Base-by-base conservation (phyloP, 2,888 invertebrate species). In the Hirtodrosophila duncani region DNA sequence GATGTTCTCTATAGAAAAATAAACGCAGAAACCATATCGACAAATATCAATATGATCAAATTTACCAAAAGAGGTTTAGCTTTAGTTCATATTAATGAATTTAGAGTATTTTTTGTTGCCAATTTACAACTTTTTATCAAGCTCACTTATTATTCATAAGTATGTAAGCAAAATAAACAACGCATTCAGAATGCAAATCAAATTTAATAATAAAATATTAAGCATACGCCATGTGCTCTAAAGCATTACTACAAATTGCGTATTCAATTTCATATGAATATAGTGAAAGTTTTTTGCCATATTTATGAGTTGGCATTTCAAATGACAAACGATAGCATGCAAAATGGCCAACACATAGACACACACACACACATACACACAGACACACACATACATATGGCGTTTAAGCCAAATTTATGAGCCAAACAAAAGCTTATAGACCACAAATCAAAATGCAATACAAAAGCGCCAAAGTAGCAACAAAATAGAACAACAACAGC, bases 371-470 rank as follows among this genome's bases (percentile, higher is more conserved):
- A 42, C 13, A 24, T 4, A 42, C 8, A 33, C 14, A 31, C 23
- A 36, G 1, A 16, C 17, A 18, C 2, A 4, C 16, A 27, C 16
- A 52, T 8, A 8, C 3, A 13, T 13, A 13, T 10, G 10, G 13
- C 14, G 18, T 45, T 48, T 75, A 72, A 72, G 72, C 59, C 52
- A 75, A 79, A 74, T 74, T 74, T 74, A 74, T 79, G 67, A 61
- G 58, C 57, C 66, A 63, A 31, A 58, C 68, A 68, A 68, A 67
- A 59, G 75, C 66, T 58, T 71, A 58, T 66, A 71, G 64, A 39
- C 77, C 80, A 75, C 75, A 75, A 75, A 79, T 79, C 75, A 75
- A 79, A 75, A 63, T 71, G 77, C 77, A 67, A 75, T 59, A 68
- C 69, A 75, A 79, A 60, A 59, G 68, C 61, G 49, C 69, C 72